phyloP scores from a whole-genome alignment of 1,140 invertebrate genomes.

The Chlorops oryzae region DNA sequence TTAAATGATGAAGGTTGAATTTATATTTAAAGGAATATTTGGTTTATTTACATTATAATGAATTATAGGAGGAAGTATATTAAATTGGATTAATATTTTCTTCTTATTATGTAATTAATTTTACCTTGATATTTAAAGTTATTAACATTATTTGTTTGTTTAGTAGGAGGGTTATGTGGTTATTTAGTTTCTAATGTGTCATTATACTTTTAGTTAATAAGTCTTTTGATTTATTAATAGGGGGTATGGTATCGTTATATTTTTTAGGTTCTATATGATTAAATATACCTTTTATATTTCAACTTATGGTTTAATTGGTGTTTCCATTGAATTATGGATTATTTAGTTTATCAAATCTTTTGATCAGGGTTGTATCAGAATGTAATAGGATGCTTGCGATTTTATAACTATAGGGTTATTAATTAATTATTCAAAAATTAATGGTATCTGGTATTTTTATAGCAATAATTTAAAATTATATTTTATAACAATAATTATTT shows the following conservation, averaged over 20 bases:
- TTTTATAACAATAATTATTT: too few relatives aligned
- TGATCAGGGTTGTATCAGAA: slow-evolving; percentile 51
- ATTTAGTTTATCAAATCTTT: slow-evolving; percentile 39
- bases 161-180: slow-evolving; percentile 40
- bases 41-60: slow-evolving; percentile 51
- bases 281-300: slow-evolving; percentile 48
- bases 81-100: slow-evolving; percentile 50
- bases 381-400: slow-evolving; percentile 47
- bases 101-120: slow-evolving; percentile 51
- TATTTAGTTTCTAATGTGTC: slow-evolving; percentile 46
- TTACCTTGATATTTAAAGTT: slow-evolving; percentile 48
- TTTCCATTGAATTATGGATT: slow-evolving; percentile 18
- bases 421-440: slow-evolving; percentile 25
- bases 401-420: slow-evolving; percentile 37
- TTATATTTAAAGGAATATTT: slow-evolving; percentile 50
- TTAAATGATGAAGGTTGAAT: slow-evolving; percentile 49
- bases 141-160: slow-evolving; percentile 47
- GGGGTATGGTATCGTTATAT: too few relatives aligned
- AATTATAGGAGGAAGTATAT: slow-evolving; percentile 47
- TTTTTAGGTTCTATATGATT: too few relatives aligned
- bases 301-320: slow-evolving; percentile 30
- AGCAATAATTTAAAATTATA: too few relatives aligned
- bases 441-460: slow-evolving; percentile 32
- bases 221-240: slow-evolving; percentile 44
- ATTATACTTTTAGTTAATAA: slow-evolving; percentile 43